Evolutionary conservation across 2,113 vertebrate genomes (phyloP).

Genomic region (Pseudolaguvia tuberculata): DNA sequence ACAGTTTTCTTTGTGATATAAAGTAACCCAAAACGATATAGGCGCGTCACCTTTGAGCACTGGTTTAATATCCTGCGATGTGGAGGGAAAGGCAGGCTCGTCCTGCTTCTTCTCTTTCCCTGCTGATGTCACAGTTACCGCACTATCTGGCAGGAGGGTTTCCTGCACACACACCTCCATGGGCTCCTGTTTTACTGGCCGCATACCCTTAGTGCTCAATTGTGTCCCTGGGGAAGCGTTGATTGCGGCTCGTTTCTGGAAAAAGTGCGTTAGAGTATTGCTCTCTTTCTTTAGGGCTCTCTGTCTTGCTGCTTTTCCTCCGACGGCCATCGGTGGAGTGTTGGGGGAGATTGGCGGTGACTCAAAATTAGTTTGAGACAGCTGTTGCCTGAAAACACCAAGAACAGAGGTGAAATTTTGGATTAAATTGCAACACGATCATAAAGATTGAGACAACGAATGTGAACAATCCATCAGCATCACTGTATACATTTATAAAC

Average conservation of each 20-base stretch:
- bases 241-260: constrained; percentile 58
- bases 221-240: constrained; percentile 27
- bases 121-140: neutral
- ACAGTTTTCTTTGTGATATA: neutral
- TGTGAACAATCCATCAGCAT: neutral
- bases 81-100: constrained; percentile 64
- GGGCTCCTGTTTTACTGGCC: constrained; percentile 38
- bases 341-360: constrained; percentile 67
- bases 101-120: constrained; percentile 50
- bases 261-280: constrained; percentile 62
- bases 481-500: neutral
- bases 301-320: constrained; percentile 51
- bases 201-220: neutral
- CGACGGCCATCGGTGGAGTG: constrained; percentile 49
- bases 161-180: constrained; percentile 29
- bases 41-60: constrained; percentile 73
- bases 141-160: constrained; percentile 1
- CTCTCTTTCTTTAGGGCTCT: constrained; percentile 48
- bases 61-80: constrained; percentile 63
- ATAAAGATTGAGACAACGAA: neutral
- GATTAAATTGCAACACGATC: neutral
- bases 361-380: constrained; percentile 69
- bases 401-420: constrained; percentile 1
- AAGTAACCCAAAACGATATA: neutral
- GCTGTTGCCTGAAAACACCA: constrained; percentile 67